These are phyloP conservation scores for Falco novaeseelandiae DNA, from an alignment of 2,797 vertebrate species.

Conservation along the genomic window DNA sequence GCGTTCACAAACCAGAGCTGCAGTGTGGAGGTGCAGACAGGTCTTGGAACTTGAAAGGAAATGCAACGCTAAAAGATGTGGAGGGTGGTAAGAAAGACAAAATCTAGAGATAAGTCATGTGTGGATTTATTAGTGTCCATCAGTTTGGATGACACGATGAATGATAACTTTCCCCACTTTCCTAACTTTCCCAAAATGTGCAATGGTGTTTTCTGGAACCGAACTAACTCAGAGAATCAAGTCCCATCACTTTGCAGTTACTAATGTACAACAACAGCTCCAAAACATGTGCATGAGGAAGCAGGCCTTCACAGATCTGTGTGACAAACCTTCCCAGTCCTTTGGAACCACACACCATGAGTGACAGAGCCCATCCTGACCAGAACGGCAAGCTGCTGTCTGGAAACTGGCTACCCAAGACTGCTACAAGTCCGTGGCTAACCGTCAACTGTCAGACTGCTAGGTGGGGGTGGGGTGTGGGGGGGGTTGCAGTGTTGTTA, in stretches of 20 bases:
- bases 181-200: background rate
- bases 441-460: conserved; percentile 57
- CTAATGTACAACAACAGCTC: background rate
- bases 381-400: background rate
- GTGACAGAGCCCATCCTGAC: background rate
- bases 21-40: background rate
- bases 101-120: background rate
- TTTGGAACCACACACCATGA: background rate
- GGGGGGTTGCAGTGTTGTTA: conserved; percentile 19
- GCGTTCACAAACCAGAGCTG: background rate
- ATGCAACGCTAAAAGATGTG: background rate
- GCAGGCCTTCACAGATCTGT: background rate
- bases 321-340: background rate
- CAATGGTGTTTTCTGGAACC: background rate
- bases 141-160: background rate
- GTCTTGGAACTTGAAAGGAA: background rate
- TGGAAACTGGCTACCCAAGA: background rate
- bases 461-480: background rate
- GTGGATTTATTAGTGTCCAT: background rate
- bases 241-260: background rate
- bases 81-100: background rate
- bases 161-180: background rate
- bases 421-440: conserved; percentile 25
- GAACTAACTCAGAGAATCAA: background rate
- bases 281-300: background rate